Evolutionary conservation across 2,113 vertebrate genomes (phyloP).

Genomic region (Setophaga petechia): DNA sequence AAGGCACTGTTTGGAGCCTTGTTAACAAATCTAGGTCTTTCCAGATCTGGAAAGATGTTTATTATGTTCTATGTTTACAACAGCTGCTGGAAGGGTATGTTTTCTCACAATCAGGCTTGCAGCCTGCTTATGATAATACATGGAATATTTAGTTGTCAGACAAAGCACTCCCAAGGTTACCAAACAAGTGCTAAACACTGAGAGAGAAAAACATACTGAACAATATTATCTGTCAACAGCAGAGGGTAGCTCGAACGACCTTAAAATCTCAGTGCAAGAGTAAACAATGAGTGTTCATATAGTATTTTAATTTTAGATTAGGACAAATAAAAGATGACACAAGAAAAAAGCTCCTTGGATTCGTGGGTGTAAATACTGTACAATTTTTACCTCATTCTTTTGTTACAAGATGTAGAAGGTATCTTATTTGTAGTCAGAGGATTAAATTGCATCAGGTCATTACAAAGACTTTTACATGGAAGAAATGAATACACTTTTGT

Average conservation of each 20-base stretch:
- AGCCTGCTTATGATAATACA: not conserved
- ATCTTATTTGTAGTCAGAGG: not conserved
- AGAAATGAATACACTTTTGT: not conserved
- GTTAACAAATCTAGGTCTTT: not conserved
- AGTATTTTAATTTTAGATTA: not conserved
- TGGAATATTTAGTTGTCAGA: not conserved
- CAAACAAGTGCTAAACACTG: not conserved
- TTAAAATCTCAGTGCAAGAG: not conserved
- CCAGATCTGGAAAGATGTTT: not conserved
- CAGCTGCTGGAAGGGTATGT: not conserved
- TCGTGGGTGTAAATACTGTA: not conserved
- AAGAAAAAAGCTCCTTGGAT: not conserved
- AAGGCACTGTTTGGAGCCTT: not conserved
- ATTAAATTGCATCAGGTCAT: not conserved
- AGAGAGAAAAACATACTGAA: not conserved
- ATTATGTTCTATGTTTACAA: not conserved
- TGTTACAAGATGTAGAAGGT: not conserved
- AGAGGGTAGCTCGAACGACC: not conserved
- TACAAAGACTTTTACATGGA: not conserved
- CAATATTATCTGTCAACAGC: not conserved
- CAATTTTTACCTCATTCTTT: not conserved
- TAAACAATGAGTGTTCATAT: not conserved
- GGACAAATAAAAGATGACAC: not conserved
- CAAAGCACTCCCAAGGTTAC: not conserved
- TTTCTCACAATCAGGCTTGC: not conserved